These are phyloP conservation scores for Ectropis crepuscularia DNA, from an alignment of 2,888 invertebrate species.

Conservation along the genomic window DNA sequence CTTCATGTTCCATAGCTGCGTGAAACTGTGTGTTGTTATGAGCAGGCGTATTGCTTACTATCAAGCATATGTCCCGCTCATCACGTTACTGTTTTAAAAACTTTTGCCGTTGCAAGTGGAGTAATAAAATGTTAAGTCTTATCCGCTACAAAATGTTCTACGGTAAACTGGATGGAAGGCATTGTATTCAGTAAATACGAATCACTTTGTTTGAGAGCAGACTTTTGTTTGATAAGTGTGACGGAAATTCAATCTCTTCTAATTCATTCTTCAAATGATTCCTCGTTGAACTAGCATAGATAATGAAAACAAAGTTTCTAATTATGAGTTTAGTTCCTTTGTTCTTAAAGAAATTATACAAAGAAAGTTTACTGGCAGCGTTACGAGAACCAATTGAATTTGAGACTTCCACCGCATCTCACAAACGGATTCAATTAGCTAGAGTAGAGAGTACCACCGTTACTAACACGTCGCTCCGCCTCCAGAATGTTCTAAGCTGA, in stretches of 20 bases:
- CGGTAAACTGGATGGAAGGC: not conserved
- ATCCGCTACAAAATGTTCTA: not conserved
- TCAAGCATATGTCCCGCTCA: no score
- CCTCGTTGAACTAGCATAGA: no score
- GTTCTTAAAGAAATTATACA: not conserved
- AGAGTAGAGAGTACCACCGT: slow-evolving; percentile 56
- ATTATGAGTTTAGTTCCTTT: not conserved
- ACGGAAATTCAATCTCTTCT: no score
- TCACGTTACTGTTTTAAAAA: no score
- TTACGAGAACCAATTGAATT: slow-evolving; percentile 51
- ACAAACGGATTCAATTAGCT: slow-evolving; percentile 61
- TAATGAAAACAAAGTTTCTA: not conserved
- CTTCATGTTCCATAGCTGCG: no score
- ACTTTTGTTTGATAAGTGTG: no score
- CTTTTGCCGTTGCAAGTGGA: no score
- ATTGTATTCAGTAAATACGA: no score
- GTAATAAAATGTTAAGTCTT: not conserved
- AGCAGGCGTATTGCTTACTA: no score
- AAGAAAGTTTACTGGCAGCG: slow-evolving; percentile 39
- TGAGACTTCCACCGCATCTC: slow-evolving; percentile 47
- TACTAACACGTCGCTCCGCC: slow-evolving; percentile 52
- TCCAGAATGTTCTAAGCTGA: slow-evolving; percentile 47
- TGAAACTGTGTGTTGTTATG: no score
- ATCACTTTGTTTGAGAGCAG: no score
- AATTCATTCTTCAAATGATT: no score